Percentiles rank a stretch among this genome's conserved stretches.
phyloP scores from a whole-genome alignment of 2,113 vertebrate genomes.

The Pomatostomus ruficeps region DNA sequence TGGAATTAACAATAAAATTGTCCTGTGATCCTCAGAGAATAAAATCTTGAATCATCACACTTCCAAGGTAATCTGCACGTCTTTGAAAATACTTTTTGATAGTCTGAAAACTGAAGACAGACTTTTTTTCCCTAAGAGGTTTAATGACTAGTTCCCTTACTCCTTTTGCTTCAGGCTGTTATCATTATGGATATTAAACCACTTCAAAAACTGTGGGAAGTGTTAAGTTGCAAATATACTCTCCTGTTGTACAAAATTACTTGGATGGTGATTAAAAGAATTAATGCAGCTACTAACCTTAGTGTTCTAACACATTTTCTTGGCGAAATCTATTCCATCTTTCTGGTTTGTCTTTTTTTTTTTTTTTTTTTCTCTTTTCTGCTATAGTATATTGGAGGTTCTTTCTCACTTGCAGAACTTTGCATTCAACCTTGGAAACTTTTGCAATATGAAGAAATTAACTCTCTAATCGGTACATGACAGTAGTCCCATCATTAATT shows the following conservation, averaged over 20 bases:
- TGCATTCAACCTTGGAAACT: background rate
- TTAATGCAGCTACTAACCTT: background rate
- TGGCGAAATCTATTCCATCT: background rate
- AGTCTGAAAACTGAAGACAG: background rate
- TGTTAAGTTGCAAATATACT: background rate
- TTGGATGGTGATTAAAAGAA: background rate
- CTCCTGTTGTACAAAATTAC: background rate
- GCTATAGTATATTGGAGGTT: background rate
- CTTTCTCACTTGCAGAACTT: background rate
- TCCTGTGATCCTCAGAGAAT: background rate
- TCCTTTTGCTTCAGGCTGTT: background rate
- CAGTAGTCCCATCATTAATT: background rate
- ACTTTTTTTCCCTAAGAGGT: background rate
- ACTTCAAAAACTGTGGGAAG: background rate
- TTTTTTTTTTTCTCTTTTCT: background rate
- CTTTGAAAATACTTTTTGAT: background rate
- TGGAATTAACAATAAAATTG: conserved; percentile 32
- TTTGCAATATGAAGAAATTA: background rate
- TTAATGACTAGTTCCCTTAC: background rate
- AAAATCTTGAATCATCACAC: background rate
- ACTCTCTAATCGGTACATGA: background rate
- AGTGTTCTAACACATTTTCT: background rate
- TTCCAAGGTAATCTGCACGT: background rate
- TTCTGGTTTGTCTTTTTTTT: background rate
- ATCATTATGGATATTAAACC: background rate